These are phyloP conservation scores for Pseudomyrmex flavicornis DNA, from an alignment of 1,140 invertebrate genomes.

Conservation along the genomic window DNA sequence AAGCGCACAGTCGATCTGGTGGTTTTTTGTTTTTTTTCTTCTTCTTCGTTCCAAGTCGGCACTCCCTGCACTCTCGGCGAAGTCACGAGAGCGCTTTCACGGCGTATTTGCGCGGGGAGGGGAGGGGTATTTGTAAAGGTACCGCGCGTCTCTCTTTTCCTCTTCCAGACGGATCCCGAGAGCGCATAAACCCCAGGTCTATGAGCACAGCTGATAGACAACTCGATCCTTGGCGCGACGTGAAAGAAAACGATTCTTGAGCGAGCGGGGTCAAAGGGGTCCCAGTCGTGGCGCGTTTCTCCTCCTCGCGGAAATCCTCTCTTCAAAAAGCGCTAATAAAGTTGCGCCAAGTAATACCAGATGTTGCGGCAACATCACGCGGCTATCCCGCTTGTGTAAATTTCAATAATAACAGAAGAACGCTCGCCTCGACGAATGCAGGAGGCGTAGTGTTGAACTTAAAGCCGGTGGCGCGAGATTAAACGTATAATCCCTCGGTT, in stretches of 20 bases:
- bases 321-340: constrained; percentile 51
- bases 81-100: constrained; percentile 77
- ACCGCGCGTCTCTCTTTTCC: constrained; percentile 55
- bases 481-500: constrained; percentile 37
- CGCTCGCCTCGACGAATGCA: background rate
- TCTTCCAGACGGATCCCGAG: background rate
- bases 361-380: constrained; percentile 47
- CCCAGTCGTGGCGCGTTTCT: constrained; percentile 28
- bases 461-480: constrained; percentile 30
- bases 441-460: constrained; percentile 17
- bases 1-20: constrained; percentile 5
- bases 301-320: constrained; percentile 35
- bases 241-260: constrained; percentile 48
- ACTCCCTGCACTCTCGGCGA: constrained; percentile 57
- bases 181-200: constrained; percentile 69
- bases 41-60: constrained; percentile 13
- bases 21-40: background rate
- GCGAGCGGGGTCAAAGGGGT: constrained; percentile 41
- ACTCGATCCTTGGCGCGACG: constrained; percentile 55
- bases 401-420: constrained; percentile 50
- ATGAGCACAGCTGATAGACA: constrained; percentile 72
- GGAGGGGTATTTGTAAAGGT: constrained; percentile 68
- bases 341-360: constrained; percentile 50
- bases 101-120: constrained; percentile 65
- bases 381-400: constrained; percentile 34